Evolutionary conservation across 2,888 invertebrate genomes (phyloP).

Genomic region (Torymus auratus): DNA sequence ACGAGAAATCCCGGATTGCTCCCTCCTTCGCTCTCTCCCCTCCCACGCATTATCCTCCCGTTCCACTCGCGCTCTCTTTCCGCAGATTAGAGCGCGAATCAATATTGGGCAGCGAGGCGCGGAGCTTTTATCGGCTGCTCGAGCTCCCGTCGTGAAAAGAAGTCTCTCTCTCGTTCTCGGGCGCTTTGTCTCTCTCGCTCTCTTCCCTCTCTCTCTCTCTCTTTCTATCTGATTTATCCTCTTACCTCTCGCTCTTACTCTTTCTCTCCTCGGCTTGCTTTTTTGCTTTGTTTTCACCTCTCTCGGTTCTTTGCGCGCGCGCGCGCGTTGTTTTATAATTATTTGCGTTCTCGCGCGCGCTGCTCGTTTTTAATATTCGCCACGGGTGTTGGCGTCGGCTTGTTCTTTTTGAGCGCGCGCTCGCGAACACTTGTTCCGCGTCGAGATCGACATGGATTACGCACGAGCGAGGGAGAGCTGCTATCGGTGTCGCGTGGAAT

Average conservation of each 20-base stretch:
- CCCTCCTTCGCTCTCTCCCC: constrained; percentile 1
- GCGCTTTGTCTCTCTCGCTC: constrained; percentile 34
- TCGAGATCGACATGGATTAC: constrained; percentile 26
- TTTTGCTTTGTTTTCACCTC: constrained; percentile 41
- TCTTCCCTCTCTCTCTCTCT: constrained; percentile 18
- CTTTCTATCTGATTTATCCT: not conserved
- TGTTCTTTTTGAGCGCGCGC: constrained; percentile 13
- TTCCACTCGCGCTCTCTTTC: constrained; percentile 65
- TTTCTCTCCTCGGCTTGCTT: constrained; percentile 54
- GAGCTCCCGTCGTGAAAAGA: constrained; percentile 67
- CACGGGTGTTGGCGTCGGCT: not conserved
- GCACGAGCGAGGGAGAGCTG: not conserved
- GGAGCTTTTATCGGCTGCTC: constrained; percentile 71
- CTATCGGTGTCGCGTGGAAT: constrained; percentile 11
- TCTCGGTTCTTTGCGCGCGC: not conserved
- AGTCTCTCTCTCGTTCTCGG: constrained; percentile 63
- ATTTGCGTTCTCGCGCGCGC: not conserved
- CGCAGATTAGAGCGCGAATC: constrained; percentile 76
- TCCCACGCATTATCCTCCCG: constrained; percentile 39
- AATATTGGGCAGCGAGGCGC: constrained; percentile 75
- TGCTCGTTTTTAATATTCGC: constrained; percentile 1
- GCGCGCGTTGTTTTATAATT: not conserved
- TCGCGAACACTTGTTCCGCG: constrained; percentile 10
- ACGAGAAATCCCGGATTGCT: constrained; percentile 47
- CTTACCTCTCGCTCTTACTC: constrained; percentile 38